Conservation (phyloP, 2,888 invertebrate genomes). For the Drosophila fungiperda region DNA sequence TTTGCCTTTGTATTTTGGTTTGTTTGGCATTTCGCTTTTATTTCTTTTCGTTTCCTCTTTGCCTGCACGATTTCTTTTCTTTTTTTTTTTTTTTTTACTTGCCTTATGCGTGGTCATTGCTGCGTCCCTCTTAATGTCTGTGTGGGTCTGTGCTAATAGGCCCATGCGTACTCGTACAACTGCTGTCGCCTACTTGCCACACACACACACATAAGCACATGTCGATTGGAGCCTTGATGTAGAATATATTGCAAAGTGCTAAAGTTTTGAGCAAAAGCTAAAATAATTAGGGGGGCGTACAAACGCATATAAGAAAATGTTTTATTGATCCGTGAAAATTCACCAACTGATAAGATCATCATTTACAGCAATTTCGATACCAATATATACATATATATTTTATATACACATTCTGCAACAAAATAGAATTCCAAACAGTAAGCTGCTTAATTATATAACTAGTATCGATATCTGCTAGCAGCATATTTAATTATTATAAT, state of each 20-base stretch:
- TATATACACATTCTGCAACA: neutral
- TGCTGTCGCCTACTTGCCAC: slow-evolving; percentile 14
- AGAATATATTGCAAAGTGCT: slow-evolving; percentile 65
- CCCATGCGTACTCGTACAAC: slow-evolving; percentile 37
- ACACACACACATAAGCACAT: slow-evolving; percentile 8
- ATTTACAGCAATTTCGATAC: neutral
- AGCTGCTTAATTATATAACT: neutral
- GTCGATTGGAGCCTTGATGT: slow-evolving; percentile 62
- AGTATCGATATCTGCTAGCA: neutral
- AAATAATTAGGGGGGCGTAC: slow-evolving; percentile 37
- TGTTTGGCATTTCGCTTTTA: slow-evolving; percentile 71
- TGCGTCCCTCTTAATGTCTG: slow-evolving; percentile 31
- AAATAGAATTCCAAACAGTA: neutral
- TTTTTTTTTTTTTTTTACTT: slow-evolving; percentile 16
- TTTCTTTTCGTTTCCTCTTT: slow-evolving; percentile 59
- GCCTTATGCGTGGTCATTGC: slow-evolving; percentile 55
- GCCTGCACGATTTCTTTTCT: slow-evolving; percentile 32
- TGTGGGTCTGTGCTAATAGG: slow-evolving; percentile 48
- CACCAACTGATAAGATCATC: neutral
- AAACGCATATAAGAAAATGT: slow-evolving; percentile 18
- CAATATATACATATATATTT: neutral
- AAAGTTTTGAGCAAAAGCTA: slow-evolving; percentile 54
- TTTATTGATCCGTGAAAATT: neutral
- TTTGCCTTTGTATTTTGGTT: slow-evolving; percentile 44
- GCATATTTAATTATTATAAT: neutral